Evolutionary conservation across 2,113 vertebrate species (phyloP).

Genomic region (Heloderma charlesbogerti): DNA sequence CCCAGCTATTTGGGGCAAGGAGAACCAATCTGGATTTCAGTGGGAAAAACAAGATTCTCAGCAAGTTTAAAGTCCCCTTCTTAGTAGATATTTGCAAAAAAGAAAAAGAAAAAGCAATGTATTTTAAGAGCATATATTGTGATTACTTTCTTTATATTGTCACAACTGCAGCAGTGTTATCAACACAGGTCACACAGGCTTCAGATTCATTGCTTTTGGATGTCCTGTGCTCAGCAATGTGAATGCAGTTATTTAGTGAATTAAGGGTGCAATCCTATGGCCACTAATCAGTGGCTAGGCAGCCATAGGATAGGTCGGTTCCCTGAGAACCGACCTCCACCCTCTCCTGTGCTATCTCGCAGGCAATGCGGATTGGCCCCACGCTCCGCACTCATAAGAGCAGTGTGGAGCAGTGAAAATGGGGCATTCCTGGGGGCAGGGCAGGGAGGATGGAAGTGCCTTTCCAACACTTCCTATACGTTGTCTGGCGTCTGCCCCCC

Average conservation of each 20-base stretch:
- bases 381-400: no score
- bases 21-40: not conserved
- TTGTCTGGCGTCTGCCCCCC: no score
- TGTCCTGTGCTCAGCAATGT: not conserved
- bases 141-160: not conserved
- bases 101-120: not conserved
- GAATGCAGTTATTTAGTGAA: not conserved
- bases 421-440: no score
- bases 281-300: no score
- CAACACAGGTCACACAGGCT: not conserved
- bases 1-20: not conserved
- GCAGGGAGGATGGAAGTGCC: no score
- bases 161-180: not conserved
- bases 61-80: not conserved
- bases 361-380: no score
- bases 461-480: no score
- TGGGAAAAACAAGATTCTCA: not conserved
- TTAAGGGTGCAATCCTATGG: no score
- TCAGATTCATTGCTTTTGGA: slow-evolving; percentile 27
- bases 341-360: no score
- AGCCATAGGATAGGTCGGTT: no score
- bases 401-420: no score
- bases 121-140: not conserved
- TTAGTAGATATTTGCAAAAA: not conserved
- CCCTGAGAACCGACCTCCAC: no score